Evolutionary conservation across 2,797 vertebrate species (phyloP).

Genomic region (Lates japonicus): DNA sequence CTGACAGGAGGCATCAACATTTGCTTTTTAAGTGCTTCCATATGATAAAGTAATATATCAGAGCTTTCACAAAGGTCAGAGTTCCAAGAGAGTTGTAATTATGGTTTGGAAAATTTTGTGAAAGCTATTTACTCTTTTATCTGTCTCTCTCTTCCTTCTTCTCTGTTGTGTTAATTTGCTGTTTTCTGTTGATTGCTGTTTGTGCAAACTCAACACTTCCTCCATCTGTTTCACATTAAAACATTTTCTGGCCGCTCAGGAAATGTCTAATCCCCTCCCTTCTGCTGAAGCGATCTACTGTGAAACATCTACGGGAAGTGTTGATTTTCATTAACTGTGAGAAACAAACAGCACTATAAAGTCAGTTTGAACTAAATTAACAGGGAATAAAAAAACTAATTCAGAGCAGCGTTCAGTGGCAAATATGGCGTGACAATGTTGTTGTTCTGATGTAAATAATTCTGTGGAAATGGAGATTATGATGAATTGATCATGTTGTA

Average conservation of each 20-base stretch:
- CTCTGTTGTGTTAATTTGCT: too few species aligned
- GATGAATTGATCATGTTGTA: background rate
- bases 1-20: background rate
- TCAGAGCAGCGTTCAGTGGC: background rate
- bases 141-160: too few species aligned
- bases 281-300: conserved; percentile 22
- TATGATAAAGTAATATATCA: background rate
- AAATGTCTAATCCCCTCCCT: background rate
- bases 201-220: conserved; percentile 16
- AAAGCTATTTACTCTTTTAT: background rate
- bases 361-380: background rate
- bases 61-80: background rate
- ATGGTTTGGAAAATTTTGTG: too few species aligned
- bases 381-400: background rate
- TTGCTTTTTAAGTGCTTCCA: background rate
- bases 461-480: background rate
- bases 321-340: conserved; percentile 18
- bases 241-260: background rate
- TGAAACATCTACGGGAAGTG: conserved; percentile 34
- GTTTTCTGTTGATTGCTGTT: background rate
- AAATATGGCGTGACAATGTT: background rate
- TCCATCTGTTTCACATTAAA: conserved; percentile 53
- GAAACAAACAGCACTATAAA: conserved; percentile 13
- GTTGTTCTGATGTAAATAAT: background rate
- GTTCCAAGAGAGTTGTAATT: background rate